phyloP scores from a whole-genome alignment of 2,888 invertebrate species.

The Volucella bombylans region DNA sequence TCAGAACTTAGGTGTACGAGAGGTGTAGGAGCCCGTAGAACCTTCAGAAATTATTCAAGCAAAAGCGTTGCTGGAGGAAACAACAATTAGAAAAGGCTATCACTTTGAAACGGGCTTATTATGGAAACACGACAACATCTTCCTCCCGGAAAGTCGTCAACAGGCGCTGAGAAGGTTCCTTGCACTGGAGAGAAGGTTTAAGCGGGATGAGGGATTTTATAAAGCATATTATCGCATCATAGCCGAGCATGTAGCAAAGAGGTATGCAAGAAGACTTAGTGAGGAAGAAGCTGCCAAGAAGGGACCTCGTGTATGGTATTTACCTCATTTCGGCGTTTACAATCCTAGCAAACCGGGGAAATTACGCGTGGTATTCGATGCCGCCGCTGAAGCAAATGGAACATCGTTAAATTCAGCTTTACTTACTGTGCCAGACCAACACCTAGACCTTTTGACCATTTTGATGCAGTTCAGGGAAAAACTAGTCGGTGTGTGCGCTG shows the following conservation, averaged over 20 bases:
- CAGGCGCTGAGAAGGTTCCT: constrained; percentile 59
- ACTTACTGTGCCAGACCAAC: constrained; percentile 76
- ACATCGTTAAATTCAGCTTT: constrained; percentile 75
- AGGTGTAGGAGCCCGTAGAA: too few species aligned
- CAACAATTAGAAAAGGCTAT: too few species aligned
- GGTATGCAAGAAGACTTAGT: constrained; percentile 67
- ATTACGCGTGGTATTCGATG: constrained; percentile 77
- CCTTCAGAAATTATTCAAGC: too few species aligned
- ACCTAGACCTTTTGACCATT: constrained; percentile 74
- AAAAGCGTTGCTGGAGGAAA: too few species aligned
- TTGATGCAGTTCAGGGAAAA: constrained; percentile 76
- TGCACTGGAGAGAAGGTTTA: constrained; percentile 65
- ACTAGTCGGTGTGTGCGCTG: constrained; percentile 75
- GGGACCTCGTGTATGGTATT: too few species aligned
- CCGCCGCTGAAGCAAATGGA: constrained; percentile 75
- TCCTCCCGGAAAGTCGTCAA: too few species aligned
- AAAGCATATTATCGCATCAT: constrained; percentile 56
- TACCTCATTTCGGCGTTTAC: constrained; percentile 73
- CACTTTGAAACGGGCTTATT: too few species aligned
- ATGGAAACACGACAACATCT: too few species aligned
- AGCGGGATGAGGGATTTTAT: constrained; percentile 43
- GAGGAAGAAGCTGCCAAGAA: constrained; percentile 44
- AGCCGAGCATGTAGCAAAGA: constrained; percentile 65
- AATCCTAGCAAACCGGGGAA: constrained; percentile 76
- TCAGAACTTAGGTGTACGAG: too few species aligned